Conservation (phyloP, 2,888 invertebrate species). For the Encarsia formosa region DNA sequence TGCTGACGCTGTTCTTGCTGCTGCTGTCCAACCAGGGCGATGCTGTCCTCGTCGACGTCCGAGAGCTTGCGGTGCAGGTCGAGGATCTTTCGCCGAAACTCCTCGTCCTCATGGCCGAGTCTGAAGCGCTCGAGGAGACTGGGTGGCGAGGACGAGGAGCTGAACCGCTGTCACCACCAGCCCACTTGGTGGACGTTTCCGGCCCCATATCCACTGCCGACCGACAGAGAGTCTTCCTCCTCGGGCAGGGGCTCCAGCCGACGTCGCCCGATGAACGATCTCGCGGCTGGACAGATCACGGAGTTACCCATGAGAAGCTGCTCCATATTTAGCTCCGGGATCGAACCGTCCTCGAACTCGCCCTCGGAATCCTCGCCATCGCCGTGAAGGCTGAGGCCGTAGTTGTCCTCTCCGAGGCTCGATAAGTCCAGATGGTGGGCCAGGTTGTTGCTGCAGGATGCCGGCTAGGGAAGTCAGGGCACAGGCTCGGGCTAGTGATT, state of each 20-base stretch:
- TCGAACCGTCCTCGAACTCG: conserved; percentile 27
- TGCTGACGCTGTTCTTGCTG: conserved; percentile 8
- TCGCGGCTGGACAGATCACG: conserved; percentile 27
- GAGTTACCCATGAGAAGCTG: conserved; percentile 39
- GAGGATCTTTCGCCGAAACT: conserved; percentile 47
- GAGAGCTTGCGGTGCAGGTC: conserved; percentile 45
- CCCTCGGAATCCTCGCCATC: conserved; percentile 55
- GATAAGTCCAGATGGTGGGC: conserved; percentile 3
- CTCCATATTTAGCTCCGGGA: conserved; percentile 45
- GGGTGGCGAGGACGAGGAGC: conserved; percentile 6
- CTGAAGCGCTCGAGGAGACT: conserved; percentile 28
- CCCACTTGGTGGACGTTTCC: conserved; percentile 37
- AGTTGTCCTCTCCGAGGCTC: not conserved
- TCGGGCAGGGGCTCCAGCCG: conserved; percentile 78
- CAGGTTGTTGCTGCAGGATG: conserved; percentile 27
- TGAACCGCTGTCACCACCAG: conserved; percentile 51
- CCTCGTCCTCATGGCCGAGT: conserved; percentile 45
- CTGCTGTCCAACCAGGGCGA: not conserved
- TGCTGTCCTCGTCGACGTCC: conserved; percentile 30
- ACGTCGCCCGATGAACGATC: conserved; percentile 58
- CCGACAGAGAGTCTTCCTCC: conserved; percentile 65
- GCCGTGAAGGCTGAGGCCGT: conserved; percentile 24
- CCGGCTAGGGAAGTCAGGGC: conserved; percentile 49
- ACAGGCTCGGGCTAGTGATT: conserved; percentile 50
- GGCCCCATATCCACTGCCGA: conserved; percentile 8